Base-by-base conservation (phyloP, 2,797 vertebrate species). In the Platalea minor region DNA sequence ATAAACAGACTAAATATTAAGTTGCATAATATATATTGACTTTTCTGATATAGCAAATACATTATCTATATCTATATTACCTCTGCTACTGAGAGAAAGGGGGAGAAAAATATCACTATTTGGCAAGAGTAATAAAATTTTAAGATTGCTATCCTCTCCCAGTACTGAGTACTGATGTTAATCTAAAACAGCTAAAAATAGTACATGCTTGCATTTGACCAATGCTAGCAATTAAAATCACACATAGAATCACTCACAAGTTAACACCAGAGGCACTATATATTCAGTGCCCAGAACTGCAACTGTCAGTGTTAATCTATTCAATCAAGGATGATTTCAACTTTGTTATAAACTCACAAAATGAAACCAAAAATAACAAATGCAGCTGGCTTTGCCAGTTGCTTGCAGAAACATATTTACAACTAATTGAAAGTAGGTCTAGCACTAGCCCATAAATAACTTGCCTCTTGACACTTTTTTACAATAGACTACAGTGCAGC, bases 1-100 rank as follows among this genome's bases (percentile, higher is more conserved):
- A 88, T 72, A 75, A 92, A 91, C 29, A 81, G 78, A 72, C 29
- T 77, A 95, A 92, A 84, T 89, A 95, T 39, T 37, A 88, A 54
- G 37, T 85, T 88, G 46, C 17, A 13, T 78, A 59, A 93, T 61
- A 85, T 73, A 78, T 12, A 84, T 35, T 77, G 77, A 53, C 57
- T 91, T 91, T 69, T 85, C 64, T 89, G 91, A 85, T 74, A 53
- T 2, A 76, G 67, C 16, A 72, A 90, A 78, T 53, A 65, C 35
- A 78, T 81, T 39, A 59, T 74, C 60, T 75, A 43, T 41, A 72
- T 25, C 73, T 61, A 1, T 69, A 53, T 87, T 85, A 77, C 53
- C 45, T 89, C 65, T 70, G 48, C 48, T 79, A 63, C 31, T 51
- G 41, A 84, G 35, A 54, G 70, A 60, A 87, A 77, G 56, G 37